Base-by-base conservation (phyloP, 2,113 vertebrate genomes). In the Thamnaconus septentrionalis region DNA sequence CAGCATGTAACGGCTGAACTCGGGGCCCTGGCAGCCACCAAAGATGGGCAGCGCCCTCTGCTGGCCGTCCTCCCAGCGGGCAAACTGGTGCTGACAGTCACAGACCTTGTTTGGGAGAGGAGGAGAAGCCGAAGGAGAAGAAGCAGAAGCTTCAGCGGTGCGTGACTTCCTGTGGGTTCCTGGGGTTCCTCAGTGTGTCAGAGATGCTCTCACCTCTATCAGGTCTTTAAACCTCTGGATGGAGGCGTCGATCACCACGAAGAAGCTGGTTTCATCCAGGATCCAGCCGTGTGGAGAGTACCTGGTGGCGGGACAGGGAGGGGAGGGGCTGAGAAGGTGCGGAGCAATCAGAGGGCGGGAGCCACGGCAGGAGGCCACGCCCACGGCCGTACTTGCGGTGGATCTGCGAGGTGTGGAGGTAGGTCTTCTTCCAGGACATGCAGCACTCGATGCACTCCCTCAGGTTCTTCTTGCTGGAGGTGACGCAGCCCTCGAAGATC, bases 61-160 rank as follows among this genome's bases (percentile, higher is more conserved):
- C 59, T 86, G 71, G 57, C 93, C 93, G 7, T 96, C 93, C 58
- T 92, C 87, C 87, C 92, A 92, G 10, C 94, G 92, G 41, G 90
- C 93, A 85, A 96, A 96, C 69, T 95, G 93, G 64, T 93, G 82
- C 88, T 96, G 95, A 84, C 92, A 94, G 31, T 94, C 88, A 42
- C 95, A 96, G 39, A 97, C 91, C 95, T 96, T 31, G 18, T 31
- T 31, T 31, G 18, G 2, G 62, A 54, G 57, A 66, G 9, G 54
- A 4, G 7, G 8, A 3, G 18, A 45, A 7, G 53, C 8, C 8
- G 67, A 18, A 47, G 4, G 54, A 4, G 7, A 11, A 3, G 18
- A 45, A 7, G 53, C 8, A 10, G 67, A 18, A 47, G 4, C 47
- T 1, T 31, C 18, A 31, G 18, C 18, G 18, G 18, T 31, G 18